These are phyloP conservation scores for Cololabis saira DNA, from an alignment of 2,113 vertebrate genomes.

Conservation along the genomic window DNA sequence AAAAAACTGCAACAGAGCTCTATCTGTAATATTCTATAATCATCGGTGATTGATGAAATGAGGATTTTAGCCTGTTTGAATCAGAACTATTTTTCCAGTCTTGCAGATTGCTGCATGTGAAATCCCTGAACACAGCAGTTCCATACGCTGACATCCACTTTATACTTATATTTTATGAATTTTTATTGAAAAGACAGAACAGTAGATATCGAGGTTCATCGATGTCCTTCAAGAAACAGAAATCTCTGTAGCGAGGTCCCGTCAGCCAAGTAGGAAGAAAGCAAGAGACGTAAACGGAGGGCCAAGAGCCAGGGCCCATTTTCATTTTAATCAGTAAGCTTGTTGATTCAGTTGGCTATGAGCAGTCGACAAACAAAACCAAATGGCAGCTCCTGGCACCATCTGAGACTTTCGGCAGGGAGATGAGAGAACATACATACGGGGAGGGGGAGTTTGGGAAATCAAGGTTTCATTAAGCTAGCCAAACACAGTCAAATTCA, in stretches of 20 bases:
- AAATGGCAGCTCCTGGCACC: conserved; percentile 79
- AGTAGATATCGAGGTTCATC: conserved; percentile 43
- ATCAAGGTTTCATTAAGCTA: conserved; percentile 76
- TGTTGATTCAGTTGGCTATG: conserved; percentile 83
- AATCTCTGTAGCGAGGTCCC: conserved; percentile 36
- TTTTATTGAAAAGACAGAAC: conserved; percentile 40
- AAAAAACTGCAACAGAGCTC: neutral
- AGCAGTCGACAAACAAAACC: conserved; percentile 80
- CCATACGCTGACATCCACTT: conserved; percentile 12
- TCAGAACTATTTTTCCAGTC: no score
- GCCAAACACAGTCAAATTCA: conserved; percentile 61
- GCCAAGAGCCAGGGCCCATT: conserved; percentile 68
- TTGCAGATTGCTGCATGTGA: neutral
- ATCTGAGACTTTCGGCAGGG: conserved; percentile 57
- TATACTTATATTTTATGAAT: conserved; percentile 28
- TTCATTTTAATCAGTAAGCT: conserved; percentile 81
- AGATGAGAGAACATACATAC: conserved; percentile 61
- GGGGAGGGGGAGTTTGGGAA: conserved; percentile 65
- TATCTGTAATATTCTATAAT: neutral
- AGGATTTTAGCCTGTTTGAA: no score
- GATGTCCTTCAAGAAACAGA: conserved; percentile 29
- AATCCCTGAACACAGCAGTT: conserved; percentile 20
- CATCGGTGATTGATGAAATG: no score
- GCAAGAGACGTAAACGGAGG: conserved; percentile 63
- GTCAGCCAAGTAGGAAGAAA: conserved; percentile 41